Evolutionary conservation across 2,888 invertebrate species (phyloP), one percentile per base, ranked within the genome.

Genomic region (Rhagium mordax): DNA sequence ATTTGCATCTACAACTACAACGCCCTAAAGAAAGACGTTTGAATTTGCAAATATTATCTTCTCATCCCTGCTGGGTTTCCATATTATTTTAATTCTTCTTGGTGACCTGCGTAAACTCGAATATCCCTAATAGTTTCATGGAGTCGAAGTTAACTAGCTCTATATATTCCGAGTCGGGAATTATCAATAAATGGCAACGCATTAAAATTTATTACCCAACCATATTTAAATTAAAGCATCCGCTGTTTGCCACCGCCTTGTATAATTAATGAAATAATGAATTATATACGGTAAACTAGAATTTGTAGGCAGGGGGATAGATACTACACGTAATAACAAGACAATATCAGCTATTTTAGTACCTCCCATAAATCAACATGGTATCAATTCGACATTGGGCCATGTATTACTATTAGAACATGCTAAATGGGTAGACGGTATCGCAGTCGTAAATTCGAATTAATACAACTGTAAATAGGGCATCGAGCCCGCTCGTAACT

Each of bases 371-470:
- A 84, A 84, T 84, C 82, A 81, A 74, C 60, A 67, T 67, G 78
- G 80, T 82, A 83, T 84, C 83, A 81, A 82, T 81, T 78, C 80
- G 78, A 80, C 77, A 81, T 79, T 72, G 74, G 79, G 74, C 77
- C 75, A 76, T 78, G 81, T 79, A 82, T 79, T 79, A 80, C 81
- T 80, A 83, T 83, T 82, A 83, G 79, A 77, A 78, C 80, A 84
- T 83, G 83, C 81, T 83, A 82, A 84, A 82, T 76, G 80, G 74
- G 73, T 66, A 75, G 74, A 74, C 77, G 79, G 79, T 78, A 80
- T 81, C 82, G 81, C 79, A 80, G 67, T 81, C 84, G 81, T 84
- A 84, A 84, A 84, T 84, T 83, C 78, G 82, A 83, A 84, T 84
- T 84, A 84, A 79, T 82, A 74, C 75, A 83, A 82, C 81, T 83